A percentile compares a stretch with the other conserved stretches of the same genome.
phyloP scores from a whole-genome alignment of 2,888 invertebrate species.

The Agrilus mali region DNA sequence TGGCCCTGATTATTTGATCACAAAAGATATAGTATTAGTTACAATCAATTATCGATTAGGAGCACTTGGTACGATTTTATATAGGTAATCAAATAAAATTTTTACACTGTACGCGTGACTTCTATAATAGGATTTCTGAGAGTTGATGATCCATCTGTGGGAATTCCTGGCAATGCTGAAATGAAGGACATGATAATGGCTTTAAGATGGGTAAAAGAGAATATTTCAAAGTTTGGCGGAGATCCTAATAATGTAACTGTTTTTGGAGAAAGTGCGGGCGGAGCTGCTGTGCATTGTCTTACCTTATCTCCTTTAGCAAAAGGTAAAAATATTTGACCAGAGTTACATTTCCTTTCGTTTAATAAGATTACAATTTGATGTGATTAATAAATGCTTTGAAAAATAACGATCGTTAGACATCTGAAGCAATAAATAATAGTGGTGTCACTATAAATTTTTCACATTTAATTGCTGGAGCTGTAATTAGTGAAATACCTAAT shows the following conservation, averaged over 20 bases:
- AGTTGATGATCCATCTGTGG: slow-evolving; percentile 1
- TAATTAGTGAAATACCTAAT: not conserved
- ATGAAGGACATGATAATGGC: slow-evolving; percentile 3
- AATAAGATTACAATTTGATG: too few species aligned
- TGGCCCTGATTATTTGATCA: slow-evolving; percentile 4
- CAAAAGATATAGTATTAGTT: slow-evolving; percentile 1
- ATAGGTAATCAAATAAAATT: not conserved
- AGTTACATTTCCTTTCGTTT: too few species aligned
- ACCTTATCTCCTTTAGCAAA: slow-evolving; percentile 2
- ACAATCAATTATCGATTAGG: slow-evolving; percentile 6
- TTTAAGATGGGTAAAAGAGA: slow-evolving; percentile 5
- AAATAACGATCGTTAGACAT: too few species aligned
- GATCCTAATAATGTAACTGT: slow-evolving; percentile 7
- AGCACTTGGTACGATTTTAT: not conserved
- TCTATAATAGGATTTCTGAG: not conserved
- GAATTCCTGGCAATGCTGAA: slow-evolving; percentile 3
- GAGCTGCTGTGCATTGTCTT: not conserved
- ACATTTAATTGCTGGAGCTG: too few species aligned
- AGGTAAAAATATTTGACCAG: slow-evolving; percentile 2
- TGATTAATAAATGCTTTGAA: too few species aligned
- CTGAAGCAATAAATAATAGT: too few species aligned
- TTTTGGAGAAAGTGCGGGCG: slow-evolving; percentile 3
- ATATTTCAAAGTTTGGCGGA: slow-evolving; percentile 3
- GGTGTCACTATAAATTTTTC: too few species aligned
- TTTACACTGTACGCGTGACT: not conserved